Conservation (phyloP, 1,140 invertebrate genomes). For the Hypsibius dujardini region DNA sequence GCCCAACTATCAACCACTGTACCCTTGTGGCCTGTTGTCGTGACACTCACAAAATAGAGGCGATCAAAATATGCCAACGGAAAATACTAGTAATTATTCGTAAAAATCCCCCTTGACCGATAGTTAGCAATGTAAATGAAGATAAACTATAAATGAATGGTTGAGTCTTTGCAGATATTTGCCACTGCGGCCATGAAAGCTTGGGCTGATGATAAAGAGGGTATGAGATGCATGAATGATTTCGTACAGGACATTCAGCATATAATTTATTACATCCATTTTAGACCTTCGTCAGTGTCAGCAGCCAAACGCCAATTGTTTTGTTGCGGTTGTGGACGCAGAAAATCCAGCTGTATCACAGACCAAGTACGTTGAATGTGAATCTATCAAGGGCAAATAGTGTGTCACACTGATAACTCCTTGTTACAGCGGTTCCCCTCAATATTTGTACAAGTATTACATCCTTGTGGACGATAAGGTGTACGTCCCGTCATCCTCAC, state of each 20-base stretch:
- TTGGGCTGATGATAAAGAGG: slow-evolving; percentile 3
- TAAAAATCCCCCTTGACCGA: too few relatives aligned
- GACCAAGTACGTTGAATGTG: slow-evolving; percentile 1
- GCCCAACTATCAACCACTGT: too few relatives aligned
- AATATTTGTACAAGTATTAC: slow-evolving; percentile 6
- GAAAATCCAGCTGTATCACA: slow-evolving; percentile 1
- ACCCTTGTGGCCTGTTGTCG: too few relatives aligned
- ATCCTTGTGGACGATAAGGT: slow-evolving; percentile 15
- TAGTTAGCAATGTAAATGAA: too few relatives aligned
- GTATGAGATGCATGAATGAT: not conserved
- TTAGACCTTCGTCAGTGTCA: not conserved
- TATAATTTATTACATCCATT: not conserved
- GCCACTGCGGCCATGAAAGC: slow-evolving; percentile 6
- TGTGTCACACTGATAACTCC: not conserved
- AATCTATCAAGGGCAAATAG: slow-evolving; percentile 1
- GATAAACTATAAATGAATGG: too few relatives aligned
- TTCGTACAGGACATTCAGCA: not conserved
- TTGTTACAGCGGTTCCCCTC: not conserved
- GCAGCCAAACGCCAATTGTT: not conserved
- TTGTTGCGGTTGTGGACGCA: not conserved
- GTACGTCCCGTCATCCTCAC: not conserved
- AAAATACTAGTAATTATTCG: too few relatives aligned
- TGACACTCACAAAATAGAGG: too few relatives aligned
- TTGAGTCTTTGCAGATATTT: not conserved
- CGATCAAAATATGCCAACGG: too few relatives aligned